These are phyloP conservation scores for Drosophila stalkeri DNA, from an alignment of 2,888 invertebrate species.

Conservation along the genomic window DNA sequence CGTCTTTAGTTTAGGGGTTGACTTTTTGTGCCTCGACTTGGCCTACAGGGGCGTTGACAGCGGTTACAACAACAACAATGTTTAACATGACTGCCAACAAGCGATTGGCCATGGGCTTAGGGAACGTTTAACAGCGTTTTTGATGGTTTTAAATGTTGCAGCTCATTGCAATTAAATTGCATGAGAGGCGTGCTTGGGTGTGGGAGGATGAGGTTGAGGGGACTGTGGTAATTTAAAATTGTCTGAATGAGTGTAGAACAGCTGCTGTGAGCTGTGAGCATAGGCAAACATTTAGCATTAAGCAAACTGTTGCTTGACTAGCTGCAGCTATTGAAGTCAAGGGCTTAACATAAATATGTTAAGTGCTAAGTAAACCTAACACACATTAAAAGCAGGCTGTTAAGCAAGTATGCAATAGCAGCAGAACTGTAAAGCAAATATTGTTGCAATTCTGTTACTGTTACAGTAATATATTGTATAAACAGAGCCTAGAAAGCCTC, in stretches of 20 bases:
- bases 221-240: not conserved
- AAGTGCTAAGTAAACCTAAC: not conserved
- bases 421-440: not conserved
- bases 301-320: not conserved
- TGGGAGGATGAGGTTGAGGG: not conserved
- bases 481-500: not conserved
- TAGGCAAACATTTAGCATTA: not conserved
- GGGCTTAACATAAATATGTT: not conserved
- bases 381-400: not conserved
- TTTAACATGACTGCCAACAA: constrained; percentile 67
- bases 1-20: constrained; percentile 61
- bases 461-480: not conserved
- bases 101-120: constrained; percentile 5
- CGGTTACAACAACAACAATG: constrained; percentile 40
- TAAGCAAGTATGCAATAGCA: not conserved
- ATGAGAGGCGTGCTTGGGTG: constrained; percentile 1
- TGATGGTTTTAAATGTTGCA: constrained; percentile 42
- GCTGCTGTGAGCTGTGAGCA: not conserved
- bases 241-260: not conserved
- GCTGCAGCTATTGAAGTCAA: not conserved
- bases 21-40: constrained; percentile 31
- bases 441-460: no score
- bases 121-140: constrained; percentile 2
- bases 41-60: constrained; percentile 70
- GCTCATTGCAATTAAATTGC: constrained; percentile 64